A percentile compares a stretch with the other conserved stretches of the same genome.
Evolutionary conservation across 2,888 invertebrate genomes (phyloP).

Genomic region (Trachelus stipa): DNA sequence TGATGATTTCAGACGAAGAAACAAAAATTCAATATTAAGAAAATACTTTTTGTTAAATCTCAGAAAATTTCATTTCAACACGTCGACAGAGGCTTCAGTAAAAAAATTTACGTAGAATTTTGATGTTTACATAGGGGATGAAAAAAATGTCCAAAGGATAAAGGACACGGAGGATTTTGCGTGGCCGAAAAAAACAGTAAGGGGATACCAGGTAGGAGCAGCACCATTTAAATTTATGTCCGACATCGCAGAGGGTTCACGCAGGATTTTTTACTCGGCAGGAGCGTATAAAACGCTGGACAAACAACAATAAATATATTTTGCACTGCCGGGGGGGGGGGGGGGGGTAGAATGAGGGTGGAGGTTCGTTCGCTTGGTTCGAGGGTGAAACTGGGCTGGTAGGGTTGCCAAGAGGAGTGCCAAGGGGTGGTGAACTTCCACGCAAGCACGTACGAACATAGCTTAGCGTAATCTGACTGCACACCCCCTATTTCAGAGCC

Average conservation of each 20-base stretch:
- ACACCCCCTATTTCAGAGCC: constrained; percentile 57
- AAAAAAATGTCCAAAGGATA: constrained; percentile 9
- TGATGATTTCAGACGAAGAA: not conserved
- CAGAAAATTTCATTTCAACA: not conserved
- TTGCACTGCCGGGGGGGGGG: constrained; percentile 48
- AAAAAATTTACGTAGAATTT: not conserved
- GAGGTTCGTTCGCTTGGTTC: constrained; percentile 8
- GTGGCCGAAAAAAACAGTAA: constrained; percentile 15
- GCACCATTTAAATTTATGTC: constrained; percentile 53
- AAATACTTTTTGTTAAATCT: not conserved
- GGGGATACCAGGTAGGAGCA: constrained; percentile 21
- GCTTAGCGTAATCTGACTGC: constrained; percentile 67
- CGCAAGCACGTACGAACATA: constrained; percentile 66
- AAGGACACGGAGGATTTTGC: constrained; percentile 26
- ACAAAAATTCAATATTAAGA: not conserved
- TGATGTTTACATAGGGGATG: not conserved
- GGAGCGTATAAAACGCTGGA: constrained; percentile 55
- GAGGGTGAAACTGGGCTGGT: constrained; percentile 39
- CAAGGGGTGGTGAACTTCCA: constrained; percentile 53
- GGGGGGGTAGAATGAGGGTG: constrained; percentile 9
- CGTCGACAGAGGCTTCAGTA: not conserved
- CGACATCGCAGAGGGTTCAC: constrained; percentile 50
- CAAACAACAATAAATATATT: constrained; percentile 68
- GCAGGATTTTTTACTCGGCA: constrained; percentile 51
- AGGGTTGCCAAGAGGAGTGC: constrained; percentile 24